Conservation (phyloP, 2,888 invertebrate genomes). For the Chrysolina haemoptera region DNA sequence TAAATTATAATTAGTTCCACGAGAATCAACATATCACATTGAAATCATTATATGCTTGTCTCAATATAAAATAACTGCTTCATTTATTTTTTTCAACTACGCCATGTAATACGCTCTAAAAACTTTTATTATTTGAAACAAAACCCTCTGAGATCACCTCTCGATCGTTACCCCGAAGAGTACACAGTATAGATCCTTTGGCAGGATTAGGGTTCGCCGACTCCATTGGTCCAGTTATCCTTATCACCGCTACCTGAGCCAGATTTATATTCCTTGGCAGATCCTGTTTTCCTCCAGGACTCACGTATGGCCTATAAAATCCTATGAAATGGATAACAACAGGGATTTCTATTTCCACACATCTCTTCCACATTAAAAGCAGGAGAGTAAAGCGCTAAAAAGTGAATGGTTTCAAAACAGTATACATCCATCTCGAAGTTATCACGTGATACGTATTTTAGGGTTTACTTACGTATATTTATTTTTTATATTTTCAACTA, state of each 20-base stretch:
- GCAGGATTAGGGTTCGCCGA: conserved; percentile 61
- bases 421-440: not conserved
- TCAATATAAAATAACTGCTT: not conserved
- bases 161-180: conserved; percentile 32
- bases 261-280: conserved; percentile 29
- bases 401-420: not conserved
- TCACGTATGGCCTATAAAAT: conserved; percentile 67
- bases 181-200: conserved; percentile 46
- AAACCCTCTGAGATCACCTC: conserved; percentile 25
- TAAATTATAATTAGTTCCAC: not conserved
- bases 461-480: too few relatives aligned
- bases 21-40: not conserved
- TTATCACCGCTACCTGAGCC: conserved; percentile 50
- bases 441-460: not conserved
- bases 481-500: not conserved
- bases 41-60: not conserved
- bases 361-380: conserved; percentile 60
- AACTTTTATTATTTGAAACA: conserved; percentile 34
- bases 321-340: conserved; percentile 67
- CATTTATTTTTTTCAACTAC: not conserved
- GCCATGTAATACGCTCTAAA: conserved; percentile 1
- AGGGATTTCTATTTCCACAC: conserved; percentile 66
- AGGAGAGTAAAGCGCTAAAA: not conserved
- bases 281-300: conserved; percentile 52
- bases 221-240: conserved; percentile 66